Evolutionary conservation across 2,113 vertebrate genomes (phyloP), one percentile per base, ranked within the genome.

Genomic region (Dasyprocta punctata): DNA sequence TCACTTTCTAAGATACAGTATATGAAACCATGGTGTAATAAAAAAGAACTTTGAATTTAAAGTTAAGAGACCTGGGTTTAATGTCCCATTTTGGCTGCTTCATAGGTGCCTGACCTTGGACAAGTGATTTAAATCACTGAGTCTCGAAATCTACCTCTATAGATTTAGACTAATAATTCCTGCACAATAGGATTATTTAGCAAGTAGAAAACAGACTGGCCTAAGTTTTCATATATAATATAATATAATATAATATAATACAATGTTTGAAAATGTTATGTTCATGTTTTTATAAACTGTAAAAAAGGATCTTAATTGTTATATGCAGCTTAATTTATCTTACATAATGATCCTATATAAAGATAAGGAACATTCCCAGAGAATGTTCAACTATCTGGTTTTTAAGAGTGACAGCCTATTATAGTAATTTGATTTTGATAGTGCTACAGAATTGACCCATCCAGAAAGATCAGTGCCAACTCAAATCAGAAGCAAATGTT

Each of bases 21-120:
- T n/a, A 80, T 71, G 82, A 82, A 92, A 13, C 36, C 61, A 13
- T 75, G 16, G 13, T 93, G 0, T 60, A 86, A 83, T 60, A 60
- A 86, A 94, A 94, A 94, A 77, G 5, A 86, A 7, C 33, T n/a
- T 95, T 89, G 19, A 95, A 60, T 91, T 58, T 97, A 11, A 97
- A 95, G 5, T 88, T 86, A 54, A 93, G n/a, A 73, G 44, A 89
- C 36, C 17, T 96, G 16, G 28, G 16, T n/a, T 89, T 10, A 89
- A 16, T 71, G 56, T 65, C 30, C 36, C 33, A 78, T 86, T 65
- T 71, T 90, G 36, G 5, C 30, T 9, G n/a, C 7, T 94, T 95
- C 28, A 78, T 96, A 86, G 30, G 12, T 86, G 5, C 44, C 73
- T 86, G 41, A 75, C 33, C 19, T 84, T 94, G 58, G 26, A 47